Evolutionary conservation across 2,888 invertebrate species (phyloP).

Genomic region (Mechanitis messenoides): DNA sequence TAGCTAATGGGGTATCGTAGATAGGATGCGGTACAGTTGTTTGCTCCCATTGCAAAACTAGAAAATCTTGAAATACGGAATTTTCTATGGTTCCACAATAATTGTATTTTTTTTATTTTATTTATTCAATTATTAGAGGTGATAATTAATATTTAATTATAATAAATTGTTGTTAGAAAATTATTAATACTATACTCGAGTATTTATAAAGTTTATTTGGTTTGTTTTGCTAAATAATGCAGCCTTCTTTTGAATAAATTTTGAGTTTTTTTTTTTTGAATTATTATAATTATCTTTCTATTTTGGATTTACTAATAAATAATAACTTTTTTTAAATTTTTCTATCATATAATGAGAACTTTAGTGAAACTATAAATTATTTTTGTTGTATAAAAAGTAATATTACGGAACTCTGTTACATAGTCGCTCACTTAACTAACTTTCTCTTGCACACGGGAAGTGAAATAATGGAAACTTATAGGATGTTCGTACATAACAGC

Average conservation of each 20-base stretch:
- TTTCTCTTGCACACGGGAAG: conserved; percentile 16
- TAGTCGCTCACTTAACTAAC: conserved; percentile 4
- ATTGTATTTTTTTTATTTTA: neutral
- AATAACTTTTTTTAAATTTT: too few species aligned
- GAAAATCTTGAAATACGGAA: neutral
- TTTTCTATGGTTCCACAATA: neutral
- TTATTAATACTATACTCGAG: too few species aligned
- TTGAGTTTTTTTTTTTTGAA: too few species aligned
- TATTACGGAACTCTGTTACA: neutral
- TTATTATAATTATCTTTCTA: too few species aligned
- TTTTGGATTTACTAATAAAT: too few species aligned
- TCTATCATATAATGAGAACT: neutral
- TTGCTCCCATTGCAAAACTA: conserved; percentile 1
- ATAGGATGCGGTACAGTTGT: conserved; percentile 5
- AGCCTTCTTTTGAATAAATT: too few species aligned
- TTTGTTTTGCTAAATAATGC: too few species aligned
- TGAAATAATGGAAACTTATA: conserved; percentile 11
- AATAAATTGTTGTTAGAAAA: too few species aligned
- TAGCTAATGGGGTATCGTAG: conserved; percentile 1
- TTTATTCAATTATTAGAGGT: too few species aligned
- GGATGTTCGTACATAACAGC: neutral
- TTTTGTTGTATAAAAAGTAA: neutral
- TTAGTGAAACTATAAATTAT: too few species aligned
- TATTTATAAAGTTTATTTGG: too few species aligned
- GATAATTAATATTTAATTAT: too few species aligned